Evolutionary conservation across 2,888 invertebrate genomes (phyloP).

Genomic region (Coenonympha arcania): DNA sequence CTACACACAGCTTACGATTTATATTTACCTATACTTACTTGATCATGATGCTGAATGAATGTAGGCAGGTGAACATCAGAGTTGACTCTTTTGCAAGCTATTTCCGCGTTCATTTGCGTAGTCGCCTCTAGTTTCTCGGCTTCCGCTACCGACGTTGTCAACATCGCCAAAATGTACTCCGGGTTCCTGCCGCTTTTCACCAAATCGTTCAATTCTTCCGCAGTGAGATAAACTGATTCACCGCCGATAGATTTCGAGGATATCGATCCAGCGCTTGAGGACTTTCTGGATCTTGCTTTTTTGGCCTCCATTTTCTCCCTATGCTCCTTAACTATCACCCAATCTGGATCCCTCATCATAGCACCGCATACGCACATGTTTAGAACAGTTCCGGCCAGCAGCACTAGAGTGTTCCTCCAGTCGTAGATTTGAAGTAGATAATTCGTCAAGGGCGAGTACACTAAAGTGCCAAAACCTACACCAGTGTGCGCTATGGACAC

Average conservation of each 20-base stretch:
- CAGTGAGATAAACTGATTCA: slow-evolving; percentile 69
- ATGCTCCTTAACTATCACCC: slow-evolving; percentile 79
- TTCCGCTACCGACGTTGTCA: slow-evolving; percentile 73
- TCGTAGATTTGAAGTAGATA: slow-evolving; percentile 81
- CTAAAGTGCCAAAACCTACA: slow-evolving; percentile 89
- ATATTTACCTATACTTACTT: slow-evolving; percentile 54
- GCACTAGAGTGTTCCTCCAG: slow-evolving; percentile 85
- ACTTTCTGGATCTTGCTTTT: slow-evolving; percentile 46
- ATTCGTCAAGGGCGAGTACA: slow-evolving; percentile 89
- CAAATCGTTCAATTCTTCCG: slow-evolving; percentile 78
- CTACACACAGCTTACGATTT: no score
- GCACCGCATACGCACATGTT: slow-evolving; percentile 90
- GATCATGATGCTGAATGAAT: slow-evolving; percentile 80
- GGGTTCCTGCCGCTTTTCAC: slow-evolving; percentile 80
- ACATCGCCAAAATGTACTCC: slow-evolving; percentile 76
- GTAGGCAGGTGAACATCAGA: slow-evolving; percentile 86
- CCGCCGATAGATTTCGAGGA: slow-evolving; percentile 66
- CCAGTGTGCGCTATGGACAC: slow-evolving; percentile 91
- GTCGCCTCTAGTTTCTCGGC: slow-evolving; percentile 61
- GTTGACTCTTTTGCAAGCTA: slow-evolving; percentile 58
- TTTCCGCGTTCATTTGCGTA: slow-evolving; percentile 62
- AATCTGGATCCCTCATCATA: slow-evolving; percentile 89
- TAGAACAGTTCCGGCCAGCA: slow-evolving; percentile 85
- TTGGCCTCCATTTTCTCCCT: slow-evolving; percentile 63
- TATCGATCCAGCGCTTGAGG: slow-evolving; percentile 68